Conservation (phyloP, 2,888 invertebrate species). For the Trichopoda pennipes region DNA sequence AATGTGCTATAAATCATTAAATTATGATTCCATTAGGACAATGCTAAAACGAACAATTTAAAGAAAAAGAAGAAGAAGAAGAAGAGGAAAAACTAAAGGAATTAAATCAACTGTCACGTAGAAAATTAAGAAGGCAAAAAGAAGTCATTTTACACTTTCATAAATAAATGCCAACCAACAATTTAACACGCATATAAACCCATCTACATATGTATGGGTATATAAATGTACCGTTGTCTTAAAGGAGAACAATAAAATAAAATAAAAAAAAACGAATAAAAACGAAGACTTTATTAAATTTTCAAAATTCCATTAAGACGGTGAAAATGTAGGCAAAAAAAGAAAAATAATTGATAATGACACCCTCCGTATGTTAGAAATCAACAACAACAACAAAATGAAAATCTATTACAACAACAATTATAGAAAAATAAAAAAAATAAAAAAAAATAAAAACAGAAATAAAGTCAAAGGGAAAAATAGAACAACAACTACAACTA, state of each 20-base stretch:
- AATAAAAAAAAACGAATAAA: slow-evolving; percentile 32
- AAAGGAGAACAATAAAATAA: slow-evolving; percentile 31
- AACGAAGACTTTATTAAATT: slow-evolving; percentile 71
- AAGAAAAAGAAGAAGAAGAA: background rate
- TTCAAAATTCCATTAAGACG: slow-evolving; percentile 73
- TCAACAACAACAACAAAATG: slow-evolving; percentile 46
- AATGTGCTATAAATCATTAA: too few relatives aligned
- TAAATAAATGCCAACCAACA: slow-evolving; percentile 59
- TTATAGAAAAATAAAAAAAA: background rate
- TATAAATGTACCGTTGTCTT: background rate
- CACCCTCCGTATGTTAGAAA: slow-evolving; percentile 63
- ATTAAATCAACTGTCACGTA: slow-evolving; percentile 65
- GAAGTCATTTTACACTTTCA: slow-evolving; percentile 52
- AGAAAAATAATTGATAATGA: slow-evolving; percentile 67
- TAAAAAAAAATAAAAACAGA: background rate
- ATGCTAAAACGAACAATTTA: too few relatives aligned
- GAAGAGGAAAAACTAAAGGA: slow-evolving; percentile 14
- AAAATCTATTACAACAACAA: slow-evolving; percentile 44
- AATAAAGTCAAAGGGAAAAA: slow-evolving; percentile 53
- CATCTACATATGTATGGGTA: background rate
- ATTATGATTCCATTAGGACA: too few relatives aligned
- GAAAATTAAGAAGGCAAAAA: slow-evolving; percentile 53
- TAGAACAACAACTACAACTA: slow-evolving; percentile 2
- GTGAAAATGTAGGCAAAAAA: slow-evolving; percentile 41
- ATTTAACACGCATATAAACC: slow-evolving; percentile 38